These are phyloP conservation scores for Bombus impatiens DNA, from an alignment of 1,140 invertebrate species.

Conservation along the genomic window DNA sequence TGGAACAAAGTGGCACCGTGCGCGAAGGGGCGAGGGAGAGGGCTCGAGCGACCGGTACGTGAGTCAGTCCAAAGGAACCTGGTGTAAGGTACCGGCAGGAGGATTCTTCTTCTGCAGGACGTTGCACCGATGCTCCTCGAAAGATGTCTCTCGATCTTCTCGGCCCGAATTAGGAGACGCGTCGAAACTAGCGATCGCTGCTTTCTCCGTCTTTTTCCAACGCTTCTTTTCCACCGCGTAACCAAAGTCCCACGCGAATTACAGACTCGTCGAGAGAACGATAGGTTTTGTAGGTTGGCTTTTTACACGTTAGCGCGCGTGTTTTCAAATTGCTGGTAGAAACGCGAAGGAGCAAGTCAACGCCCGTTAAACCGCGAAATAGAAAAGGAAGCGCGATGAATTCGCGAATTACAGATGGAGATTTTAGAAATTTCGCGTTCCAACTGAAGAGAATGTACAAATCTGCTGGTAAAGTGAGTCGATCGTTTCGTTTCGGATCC, in stretches of 20 bases:
- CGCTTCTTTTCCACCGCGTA: no score
- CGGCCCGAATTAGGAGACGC: constrained; percentile 59
- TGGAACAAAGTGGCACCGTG: constrained; percentile 57
- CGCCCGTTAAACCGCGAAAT: no score
- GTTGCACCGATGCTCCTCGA: constrained; percentile 58
- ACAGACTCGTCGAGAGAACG: no score
- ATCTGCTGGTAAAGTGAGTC: background rate
- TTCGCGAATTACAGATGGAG: no score
- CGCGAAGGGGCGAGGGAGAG: constrained; percentile 27
- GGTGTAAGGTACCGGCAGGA: constrained; percentile 53
- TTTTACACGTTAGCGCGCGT: no score
- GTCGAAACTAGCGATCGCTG: constrained; percentile 16
- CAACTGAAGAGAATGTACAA: background rate
- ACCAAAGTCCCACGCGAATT: background rate
- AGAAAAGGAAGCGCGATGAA: no score
- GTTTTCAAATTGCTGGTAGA: no score
- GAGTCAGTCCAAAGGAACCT: constrained; percentile 72
- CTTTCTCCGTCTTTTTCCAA: background rate
- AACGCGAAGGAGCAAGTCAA: fast-evolving
- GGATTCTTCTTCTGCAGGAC: constrained; percentile 67
- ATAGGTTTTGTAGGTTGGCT: no score
- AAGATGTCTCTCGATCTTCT: constrained; percentile 56
- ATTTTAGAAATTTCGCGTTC: no score
- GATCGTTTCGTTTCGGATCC: background rate
- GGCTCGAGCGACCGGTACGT: constrained; percentile 69